Evolutionary conservation across 2,888 invertebrate species (phyloP).

Genomic region (Patella pellucida): DNA sequence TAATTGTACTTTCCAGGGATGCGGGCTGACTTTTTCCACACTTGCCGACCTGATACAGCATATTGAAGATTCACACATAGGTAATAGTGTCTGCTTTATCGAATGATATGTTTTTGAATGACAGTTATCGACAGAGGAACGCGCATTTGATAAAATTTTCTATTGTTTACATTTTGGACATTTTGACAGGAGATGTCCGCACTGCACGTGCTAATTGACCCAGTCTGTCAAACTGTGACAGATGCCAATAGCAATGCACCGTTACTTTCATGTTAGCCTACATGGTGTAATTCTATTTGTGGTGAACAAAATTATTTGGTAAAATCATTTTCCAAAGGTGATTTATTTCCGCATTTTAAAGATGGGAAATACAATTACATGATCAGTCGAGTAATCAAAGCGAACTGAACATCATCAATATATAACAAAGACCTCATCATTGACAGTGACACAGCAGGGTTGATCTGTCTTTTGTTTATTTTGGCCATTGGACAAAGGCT

Average conservation of each 20-base stretch:
- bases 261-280: background rate
- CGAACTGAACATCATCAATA: too few relatives aligned
- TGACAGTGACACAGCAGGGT: too few relatives aligned
- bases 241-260: background rate
- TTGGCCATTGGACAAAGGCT: too few relatives aligned
- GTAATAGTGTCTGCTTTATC: constrained; percentile 73
- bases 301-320: too few relatives aligned
- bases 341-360: too few relatives aligned
- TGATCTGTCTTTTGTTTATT: too few relatives aligned
- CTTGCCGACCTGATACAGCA: constrained; percentile 87
- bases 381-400: too few relatives aligned
- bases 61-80: constrained; percentile 89
- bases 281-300: too few relatives aligned
- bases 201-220: constrained; percentile 30
- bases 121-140: background rate
- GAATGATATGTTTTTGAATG: background rate
- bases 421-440: too few relatives aligned
- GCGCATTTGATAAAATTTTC: background rate
- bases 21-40: constrained; percentile 86
- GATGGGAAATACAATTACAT: too few relatives aligned
- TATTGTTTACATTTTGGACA: constrained; percentile 36
- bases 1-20: constrained; percentile 89
- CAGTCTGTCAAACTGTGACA: constrained; percentile 17
- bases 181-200: background rate
- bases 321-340: too few relatives aligned